Conservation (phyloP, 2,797 vertebrate species). For the Pangasius djambal region DNA sequence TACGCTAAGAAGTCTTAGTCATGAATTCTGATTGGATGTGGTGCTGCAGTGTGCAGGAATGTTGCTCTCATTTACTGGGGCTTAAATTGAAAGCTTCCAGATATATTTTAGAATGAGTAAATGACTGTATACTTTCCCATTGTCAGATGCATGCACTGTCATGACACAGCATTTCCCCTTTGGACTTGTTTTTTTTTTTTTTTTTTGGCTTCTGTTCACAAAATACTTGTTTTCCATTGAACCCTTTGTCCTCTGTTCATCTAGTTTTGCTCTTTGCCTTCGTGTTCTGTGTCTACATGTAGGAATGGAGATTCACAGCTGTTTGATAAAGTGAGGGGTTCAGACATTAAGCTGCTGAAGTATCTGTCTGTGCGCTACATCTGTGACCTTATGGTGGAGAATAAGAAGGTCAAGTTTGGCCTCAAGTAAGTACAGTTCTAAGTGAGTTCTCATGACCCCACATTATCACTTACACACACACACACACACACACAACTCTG, state of each 20-base stretch:
- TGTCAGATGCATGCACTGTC: neutral
- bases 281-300: conserved; percentile 3
- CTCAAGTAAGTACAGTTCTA: conserved; percentile 85
- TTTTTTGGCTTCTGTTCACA: neutral
- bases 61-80: neutral
- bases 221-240: neutral
- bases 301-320: conserved; percentile 95
- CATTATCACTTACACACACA: neutral
- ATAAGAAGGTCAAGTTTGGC: conserved; percentile 99
- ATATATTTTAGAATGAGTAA: neutral
- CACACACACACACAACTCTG: neutral
- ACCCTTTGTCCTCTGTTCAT: neutral
- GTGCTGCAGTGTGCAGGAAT: neutral
- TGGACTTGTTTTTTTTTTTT: neutral
- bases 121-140: neutral
- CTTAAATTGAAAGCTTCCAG: neutral
- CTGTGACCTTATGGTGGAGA: conserved; percentile 99
- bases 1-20: neutral
- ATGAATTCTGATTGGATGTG: neutral
- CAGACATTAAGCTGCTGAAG: conserved; percentile 93
- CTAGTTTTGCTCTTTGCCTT: neutral
- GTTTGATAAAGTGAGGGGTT: conserved; percentile 96
- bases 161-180: neutral
- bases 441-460: conserved; percentile 14
- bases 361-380: conserved; percentile 95